Percentiles rank a stretch among this genome's conserved stretches.
Conservation (phyloP, 2,888 invertebrate genomes). For the Limnephilus marmoratus region DNA sequence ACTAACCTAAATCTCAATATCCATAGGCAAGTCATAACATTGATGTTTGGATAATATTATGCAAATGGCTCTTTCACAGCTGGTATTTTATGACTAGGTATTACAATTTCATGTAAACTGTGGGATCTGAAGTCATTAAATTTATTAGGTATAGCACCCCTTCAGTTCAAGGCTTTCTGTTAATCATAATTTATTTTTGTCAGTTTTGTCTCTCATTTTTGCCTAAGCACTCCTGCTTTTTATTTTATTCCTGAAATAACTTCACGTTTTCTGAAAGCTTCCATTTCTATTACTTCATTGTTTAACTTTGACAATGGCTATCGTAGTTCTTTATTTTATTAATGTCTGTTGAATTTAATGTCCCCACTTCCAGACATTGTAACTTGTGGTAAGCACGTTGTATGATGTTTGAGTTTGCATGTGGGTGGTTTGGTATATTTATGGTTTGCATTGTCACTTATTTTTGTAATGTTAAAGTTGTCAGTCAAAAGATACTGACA, state of each 20-base stretch:
- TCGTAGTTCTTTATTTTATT: not conserved
- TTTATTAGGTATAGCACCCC: not conserved
- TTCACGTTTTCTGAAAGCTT: not conserved
- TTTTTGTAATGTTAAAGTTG: too few relatives aligned
- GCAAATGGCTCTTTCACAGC: not conserved
- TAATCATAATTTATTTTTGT: not conserved
- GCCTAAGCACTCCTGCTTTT: not conserved
- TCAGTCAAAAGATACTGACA: not conserved
- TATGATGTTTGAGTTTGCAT: not conserved
- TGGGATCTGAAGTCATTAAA: not conserved
- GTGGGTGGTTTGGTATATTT: too few relatives aligned
- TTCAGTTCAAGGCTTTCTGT: not conserved
- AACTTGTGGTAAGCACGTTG: not conserved
- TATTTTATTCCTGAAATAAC: not conserved
- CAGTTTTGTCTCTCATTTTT: not conserved
- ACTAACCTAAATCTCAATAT: constrained; percentile 45
- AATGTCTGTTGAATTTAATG: not conserved
- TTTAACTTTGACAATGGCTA: not conserved
- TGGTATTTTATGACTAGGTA: not conserved
- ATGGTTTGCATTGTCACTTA: too few relatives aligned
- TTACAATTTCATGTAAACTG: not conserved
- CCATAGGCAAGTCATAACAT: not conserved
- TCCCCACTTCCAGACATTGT: not conserved
- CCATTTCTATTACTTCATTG: not conserved
- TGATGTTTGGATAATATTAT: not conserved